Evolutionary conservation across 2,113 vertebrate genomes (phyloP).

Genomic region (Struthidea cinerea): DNA sequence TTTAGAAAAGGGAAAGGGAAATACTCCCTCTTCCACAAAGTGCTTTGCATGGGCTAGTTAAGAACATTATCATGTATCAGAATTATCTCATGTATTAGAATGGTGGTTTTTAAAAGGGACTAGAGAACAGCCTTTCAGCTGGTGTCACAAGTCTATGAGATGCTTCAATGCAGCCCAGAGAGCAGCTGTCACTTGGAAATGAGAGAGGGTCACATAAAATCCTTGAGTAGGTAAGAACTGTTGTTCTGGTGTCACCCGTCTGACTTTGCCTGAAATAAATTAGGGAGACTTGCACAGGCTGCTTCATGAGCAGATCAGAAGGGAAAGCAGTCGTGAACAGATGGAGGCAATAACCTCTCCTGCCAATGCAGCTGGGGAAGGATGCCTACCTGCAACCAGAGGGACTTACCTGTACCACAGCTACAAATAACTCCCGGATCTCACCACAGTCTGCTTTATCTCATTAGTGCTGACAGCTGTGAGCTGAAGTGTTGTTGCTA

Average conservation of each 20-base stretch:
- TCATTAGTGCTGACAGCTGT: neutral
- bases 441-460: neutral
- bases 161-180: neutral
- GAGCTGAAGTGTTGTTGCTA: neutral
- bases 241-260: neutral
- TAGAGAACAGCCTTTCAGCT: neutral
- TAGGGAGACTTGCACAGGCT: neutral
- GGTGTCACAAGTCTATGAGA: neutral
- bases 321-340: neutral
- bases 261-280: conserved; percentile 23
- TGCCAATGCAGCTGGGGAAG: neutral
- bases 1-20: neutral
- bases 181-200: neutral
- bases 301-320: neutral
- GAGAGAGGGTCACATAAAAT: neutral
- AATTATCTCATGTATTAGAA: neutral
- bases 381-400: neutral
- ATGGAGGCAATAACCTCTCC: conserved; percentile 42
- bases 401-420: neutral
- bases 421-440: neutral
- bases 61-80: neutral
- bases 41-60: neutral
- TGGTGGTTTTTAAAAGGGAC: neutral
- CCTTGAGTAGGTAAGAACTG: neutral
- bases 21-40: neutral